phyloP scores from a whole-genome alignment of 1,140 invertebrate species.

The Diabrotica virgifera region DNA sequence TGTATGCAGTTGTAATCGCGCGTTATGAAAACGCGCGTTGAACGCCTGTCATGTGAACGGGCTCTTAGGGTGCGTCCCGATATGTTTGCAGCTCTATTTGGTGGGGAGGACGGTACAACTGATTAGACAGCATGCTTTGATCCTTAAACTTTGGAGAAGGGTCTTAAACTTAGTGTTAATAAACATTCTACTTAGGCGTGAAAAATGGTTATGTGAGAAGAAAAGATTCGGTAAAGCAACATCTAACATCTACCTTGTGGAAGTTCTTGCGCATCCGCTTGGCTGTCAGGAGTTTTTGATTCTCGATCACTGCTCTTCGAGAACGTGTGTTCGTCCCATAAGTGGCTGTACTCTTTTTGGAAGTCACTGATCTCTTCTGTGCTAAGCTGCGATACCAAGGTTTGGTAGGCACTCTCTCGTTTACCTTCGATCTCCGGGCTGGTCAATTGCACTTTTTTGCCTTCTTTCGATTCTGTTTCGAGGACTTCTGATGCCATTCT shows the following conservation, averaged over 20 bases:
- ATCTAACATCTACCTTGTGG: slow-evolving; percentile 50
- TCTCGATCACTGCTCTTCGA: slow-evolving; percentile 49
- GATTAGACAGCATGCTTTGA: background rate
- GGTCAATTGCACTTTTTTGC: slow-evolving; percentile 40
- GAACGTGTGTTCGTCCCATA: slow-evolving; percentile 52
- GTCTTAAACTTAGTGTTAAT: slow-evolving; percentile 23
- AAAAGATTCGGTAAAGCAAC: slow-evolving; percentile 27
- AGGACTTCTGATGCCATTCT: slow-evolving; percentile 52
- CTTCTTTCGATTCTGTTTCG: slow-evolving; percentile 39
- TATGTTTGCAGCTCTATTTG: slow-evolving; percentile 38
- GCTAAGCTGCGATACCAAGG: slow-evolving; percentile 51
- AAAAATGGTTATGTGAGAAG: slow-evolving; percentile 30
- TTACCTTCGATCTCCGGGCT: slow-evolving; percentile 47
- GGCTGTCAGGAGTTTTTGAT: slow-evolving; percentile 49
- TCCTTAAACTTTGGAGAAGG: slow-evolving; percentile 9
- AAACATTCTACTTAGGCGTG: slow-evolving; percentile 28
- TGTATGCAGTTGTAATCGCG: no score
- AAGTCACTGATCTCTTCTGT: slow-evolving; percentile 52
- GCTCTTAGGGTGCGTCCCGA: slow-evolving; percentile 43
- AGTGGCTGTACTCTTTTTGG: slow-evolving; percentile 47
- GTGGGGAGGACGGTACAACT: background rate
- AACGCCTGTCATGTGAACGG: no score
- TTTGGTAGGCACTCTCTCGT: slow-evolving; percentile 52
- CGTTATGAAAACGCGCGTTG: no score
- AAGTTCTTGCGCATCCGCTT: slow-evolving; percentile 46